A percentile compares a stretch with the other conserved stretches of the same genome.
Evolutionary conservation across 2,888 invertebrate genomes (phyloP).

Genomic region (Hemaris fuciformis): DNA sequence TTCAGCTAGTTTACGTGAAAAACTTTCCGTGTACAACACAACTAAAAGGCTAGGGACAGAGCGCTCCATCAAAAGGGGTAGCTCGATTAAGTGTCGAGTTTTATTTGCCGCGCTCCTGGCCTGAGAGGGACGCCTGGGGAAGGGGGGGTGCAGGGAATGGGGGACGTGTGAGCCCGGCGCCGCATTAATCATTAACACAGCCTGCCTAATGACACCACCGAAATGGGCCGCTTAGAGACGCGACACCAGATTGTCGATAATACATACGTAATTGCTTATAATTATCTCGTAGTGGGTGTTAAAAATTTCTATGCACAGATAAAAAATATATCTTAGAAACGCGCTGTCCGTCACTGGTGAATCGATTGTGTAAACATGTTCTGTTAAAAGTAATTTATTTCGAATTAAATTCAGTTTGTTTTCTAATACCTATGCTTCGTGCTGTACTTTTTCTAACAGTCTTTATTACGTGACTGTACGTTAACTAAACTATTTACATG

Average conservation of each 20-base stretch:
- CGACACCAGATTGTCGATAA: slow-evolving; percentile 30
- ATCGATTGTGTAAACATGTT: too few species aligned
- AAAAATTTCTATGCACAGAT: not conserved
- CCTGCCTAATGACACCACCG: slow-evolving; percentile 79
- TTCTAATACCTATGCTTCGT: too few species aligned
- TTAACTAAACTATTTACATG: too few species aligned
- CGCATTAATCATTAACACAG: slow-evolving; percentile 81
- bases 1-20: not conserved
- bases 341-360: not conserved
- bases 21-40: not conserved
- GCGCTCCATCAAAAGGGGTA: slow-evolving; percentile 78
- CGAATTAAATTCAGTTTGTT: too few species aligned
- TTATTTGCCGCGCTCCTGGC: slow-evolving; percentile 58
- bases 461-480: too few species aligned
- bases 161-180: slow-evolving; percentile 69
- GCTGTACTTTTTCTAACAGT: not conserved
- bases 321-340: not conserved
- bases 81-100: slow-evolving; percentile 77
- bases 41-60: slow-evolving; percentile 50
- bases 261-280: not conserved
- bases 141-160: slow-evolving; percentile 31
- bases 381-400: too few species aligned
- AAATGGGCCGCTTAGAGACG: slow-evolving; percentile 68
- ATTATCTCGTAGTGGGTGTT: not conserved
- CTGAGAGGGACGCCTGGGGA: slow-evolving; percentile 26